phyloP scores from a whole-genome alignment of 1,140 invertebrate species.

The Tetragnatha versicolor region DNA sequence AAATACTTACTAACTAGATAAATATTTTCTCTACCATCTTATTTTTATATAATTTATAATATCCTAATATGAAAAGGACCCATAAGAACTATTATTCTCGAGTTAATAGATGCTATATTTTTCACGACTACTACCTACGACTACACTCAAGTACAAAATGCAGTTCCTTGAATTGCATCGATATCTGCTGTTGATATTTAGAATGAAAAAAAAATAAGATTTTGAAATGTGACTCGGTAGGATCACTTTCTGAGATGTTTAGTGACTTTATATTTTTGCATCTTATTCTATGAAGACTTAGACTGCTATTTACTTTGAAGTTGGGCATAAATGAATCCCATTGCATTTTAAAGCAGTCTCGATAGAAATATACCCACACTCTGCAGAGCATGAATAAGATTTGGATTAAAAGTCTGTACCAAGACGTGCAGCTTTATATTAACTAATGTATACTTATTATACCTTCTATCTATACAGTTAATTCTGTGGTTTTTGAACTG shows the following conservation, averaged over 20 bases:
- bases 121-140: constrained; percentile 29
- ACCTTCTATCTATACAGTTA: constrained; percentile 12
- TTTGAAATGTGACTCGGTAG: constrained; percentile 8
- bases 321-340: constrained; percentile 28
- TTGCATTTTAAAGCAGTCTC: constrained; percentile 41
- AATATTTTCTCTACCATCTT: too few relatives aligned
- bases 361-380: not conserved
- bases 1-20: too few relatives aligned
- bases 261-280: constrained; percentile 52
- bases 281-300: constrained; percentile 27
- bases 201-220: constrained; percentile 19
- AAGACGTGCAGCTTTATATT: constrained; percentile 33
- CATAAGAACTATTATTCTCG: constrained; percentile 53
- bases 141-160: constrained; percentile 51
- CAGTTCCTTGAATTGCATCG: constrained; percentile 16
- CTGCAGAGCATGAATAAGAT: constrained; percentile 31
- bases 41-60: too few relatives aligned
- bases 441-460: constrained; percentile 30
- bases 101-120: constrained; percentile 50
- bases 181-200: constrained; percentile 40
- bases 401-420: constrained; percentile 35
- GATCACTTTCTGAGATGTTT: constrained; percentile 4
- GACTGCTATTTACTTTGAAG: constrained; percentile 43
- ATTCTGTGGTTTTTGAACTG: constrained; percentile 33
- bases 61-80: constrained; percentile 42